phyloP scores from a whole-genome alignment of 1,140 invertebrate species.

The Onthophagus taurus region DNA sequence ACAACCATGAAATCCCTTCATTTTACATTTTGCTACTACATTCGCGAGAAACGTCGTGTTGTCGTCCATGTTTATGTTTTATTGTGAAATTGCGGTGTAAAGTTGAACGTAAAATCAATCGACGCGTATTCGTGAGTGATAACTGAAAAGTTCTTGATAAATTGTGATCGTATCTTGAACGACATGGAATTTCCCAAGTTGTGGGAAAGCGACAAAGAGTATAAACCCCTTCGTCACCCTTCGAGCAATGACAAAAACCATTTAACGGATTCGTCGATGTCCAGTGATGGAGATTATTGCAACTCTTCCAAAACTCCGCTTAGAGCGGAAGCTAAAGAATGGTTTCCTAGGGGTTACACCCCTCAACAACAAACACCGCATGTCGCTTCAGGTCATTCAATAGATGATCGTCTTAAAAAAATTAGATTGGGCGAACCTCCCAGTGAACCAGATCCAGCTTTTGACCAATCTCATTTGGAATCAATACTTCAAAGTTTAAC shows the following conservation, averaged over 20 bases:
- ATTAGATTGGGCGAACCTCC: constrained; percentile 3
- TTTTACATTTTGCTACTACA: no score
- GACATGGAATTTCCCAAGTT: neutral
- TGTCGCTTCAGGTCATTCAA: no score
- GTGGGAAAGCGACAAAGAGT: constrained; percentile 2
- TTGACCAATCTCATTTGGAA: constrained; percentile 20
- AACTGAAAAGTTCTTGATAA: neutral
- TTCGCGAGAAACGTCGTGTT: no score
- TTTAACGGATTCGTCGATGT: neutral
- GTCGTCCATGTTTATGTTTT: constrained; percentile 13
- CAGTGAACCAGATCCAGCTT: neutral
- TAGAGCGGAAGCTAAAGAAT: constrained; percentile 15
- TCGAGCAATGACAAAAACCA: neutral
- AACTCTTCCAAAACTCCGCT: constrained; percentile 4
- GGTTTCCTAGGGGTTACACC: constrained; percentile 14
- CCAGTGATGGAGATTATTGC: neutral
- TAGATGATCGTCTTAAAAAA: constrained; percentile 5
- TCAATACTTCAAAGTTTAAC: constrained; percentile 28
- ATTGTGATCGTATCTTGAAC: neutral
- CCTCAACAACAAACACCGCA: neutral
- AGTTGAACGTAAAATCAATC: neutral
- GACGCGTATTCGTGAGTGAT: neutral
- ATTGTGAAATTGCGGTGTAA: constrained; percentile 11
- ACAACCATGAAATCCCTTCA: no score
- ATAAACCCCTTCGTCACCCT: constrained; percentile 5